phyloP scores from a whole-genome alignment of 1,140 invertebrate species.

The Hetaerina americana region DNA sequence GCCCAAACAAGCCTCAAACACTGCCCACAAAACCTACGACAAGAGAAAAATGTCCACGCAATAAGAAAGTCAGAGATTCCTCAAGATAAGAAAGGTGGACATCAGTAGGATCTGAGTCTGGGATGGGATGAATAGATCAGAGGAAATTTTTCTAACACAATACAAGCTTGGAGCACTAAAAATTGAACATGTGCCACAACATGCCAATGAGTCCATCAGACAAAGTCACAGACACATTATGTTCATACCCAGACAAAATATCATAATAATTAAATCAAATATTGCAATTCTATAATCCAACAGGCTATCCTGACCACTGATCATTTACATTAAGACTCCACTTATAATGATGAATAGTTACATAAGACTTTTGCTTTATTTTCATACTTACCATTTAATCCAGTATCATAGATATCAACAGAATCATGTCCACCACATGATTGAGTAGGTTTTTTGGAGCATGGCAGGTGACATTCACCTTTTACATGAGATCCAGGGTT shows the following conservation, averaged over 20 bases:
- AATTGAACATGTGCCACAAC: too few species aligned
- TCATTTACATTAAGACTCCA: slow-evolving; percentile 16
- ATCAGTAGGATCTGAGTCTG: too few species aligned
- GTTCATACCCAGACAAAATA: not conserved
- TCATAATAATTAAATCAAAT: not conserved
- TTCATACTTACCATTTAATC: slow-evolving; percentile 28
- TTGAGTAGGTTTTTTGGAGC: slow-evolving; percentile 20
- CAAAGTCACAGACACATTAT: not conserved
- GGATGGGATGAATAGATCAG: too few species aligned
- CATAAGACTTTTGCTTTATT: slow-evolving; percentile 16
- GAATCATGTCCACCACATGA: slow-evolving; percentile 31
- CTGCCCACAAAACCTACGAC: too few species aligned
- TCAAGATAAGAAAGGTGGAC: too few species aligned
- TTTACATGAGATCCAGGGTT: slow-evolving; percentile 25
- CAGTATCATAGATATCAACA: slow-evolving; percentile 33
- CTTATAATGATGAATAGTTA: slow-evolving; percentile 25
- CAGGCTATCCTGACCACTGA: slow-evolving; percentile 18
- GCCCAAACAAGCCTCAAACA: too few species aligned
- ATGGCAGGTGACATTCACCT: slow-evolving; percentile 27
- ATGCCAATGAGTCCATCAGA: not conserved
- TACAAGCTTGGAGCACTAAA: too few species aligned
- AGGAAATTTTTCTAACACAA: too few species aligned
- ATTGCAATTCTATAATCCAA: not conserved
- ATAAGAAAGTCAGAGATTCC: too few species aligned
- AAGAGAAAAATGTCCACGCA: too few species aligned